Evolutionary conservation across 2,888 invertebrate genomes (phyloP), one percentile per base, ranked within the genome.

Genomic region (Hypolimnas misippus): DNA sequence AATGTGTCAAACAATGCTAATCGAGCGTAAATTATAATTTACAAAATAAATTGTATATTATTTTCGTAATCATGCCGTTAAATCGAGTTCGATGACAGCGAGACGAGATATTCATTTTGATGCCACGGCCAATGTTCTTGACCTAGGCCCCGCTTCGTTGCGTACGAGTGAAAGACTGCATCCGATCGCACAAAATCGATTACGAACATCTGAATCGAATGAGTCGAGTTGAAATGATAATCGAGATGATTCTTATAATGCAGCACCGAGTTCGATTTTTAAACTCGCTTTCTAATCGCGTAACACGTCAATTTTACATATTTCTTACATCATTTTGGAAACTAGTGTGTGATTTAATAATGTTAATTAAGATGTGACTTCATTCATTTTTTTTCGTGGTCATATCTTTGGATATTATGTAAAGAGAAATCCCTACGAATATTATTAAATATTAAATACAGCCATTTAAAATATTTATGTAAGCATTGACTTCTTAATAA

Each of bases 101-200:
- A 70, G 61, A 61, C 67, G 67, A 54, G 57, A 59, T 68, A 65
- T 61, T 67, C 58, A 69, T 70, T 78, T 82, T 76, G 80, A 79
- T 83, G 86, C 83, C 84, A 86, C 76, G 86, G 85, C 66, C 87
- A 75, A 58, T 70, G 86, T 68, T 76, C 87, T 87, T 87, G 87
- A 88, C 88, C 87, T 82, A 80, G 77, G 74, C 77, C 19, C 51
- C 51, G 65, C 73, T 68, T 35, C 74, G 78, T 75, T 77, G 81
- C 76, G 76, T 79, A 73, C 64, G 64, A 70, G 70, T 72, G 67
- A 72, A 70, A 71, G 65, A 74, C 68, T 61, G 62, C 33, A 59
- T 66, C 54, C 56, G 50, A 63, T 65, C 52, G 62, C 42, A 51
- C 50, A 25, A 50, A 74, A 73, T 73, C 71, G 70, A 75, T 76